phyloP scores from a whole-genome alignment of 2,113 vertebrate species.

The Talpa occidentalis region DNA sequence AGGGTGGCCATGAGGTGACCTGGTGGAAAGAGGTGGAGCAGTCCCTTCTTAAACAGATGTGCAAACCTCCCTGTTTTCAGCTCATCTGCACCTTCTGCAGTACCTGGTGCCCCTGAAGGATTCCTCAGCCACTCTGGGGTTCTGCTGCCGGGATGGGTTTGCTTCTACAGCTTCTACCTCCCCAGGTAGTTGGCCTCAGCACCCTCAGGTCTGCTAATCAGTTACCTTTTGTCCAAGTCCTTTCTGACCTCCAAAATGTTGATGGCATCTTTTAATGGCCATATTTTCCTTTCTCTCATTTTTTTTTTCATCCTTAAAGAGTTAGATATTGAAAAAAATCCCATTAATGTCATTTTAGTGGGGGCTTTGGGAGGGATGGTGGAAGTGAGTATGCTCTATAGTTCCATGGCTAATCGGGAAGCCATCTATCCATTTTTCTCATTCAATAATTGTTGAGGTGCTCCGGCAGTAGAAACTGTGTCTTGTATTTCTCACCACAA shows the following conservation, averaged over 20 bases:
- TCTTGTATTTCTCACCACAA: neutral
- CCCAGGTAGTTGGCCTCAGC: neutral
- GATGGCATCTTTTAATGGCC: constrained; percentile 27
- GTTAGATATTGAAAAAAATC: neutral
- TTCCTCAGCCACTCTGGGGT: neutral
- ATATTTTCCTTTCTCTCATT: neutral
- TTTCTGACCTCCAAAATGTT: constrained; percentile 48
- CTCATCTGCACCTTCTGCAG: neutral
- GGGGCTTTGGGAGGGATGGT: neutral
- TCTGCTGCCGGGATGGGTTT: neutral
- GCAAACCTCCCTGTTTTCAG: neutral
- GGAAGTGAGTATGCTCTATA: neutral
- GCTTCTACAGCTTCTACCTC: neutral
- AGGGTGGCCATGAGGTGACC: neutral
- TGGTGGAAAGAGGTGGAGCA: neutral
- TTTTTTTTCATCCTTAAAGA: neutral
- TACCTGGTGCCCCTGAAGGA: neutral
- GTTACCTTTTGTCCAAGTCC: constrained; percentile 28
- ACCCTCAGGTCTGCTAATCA: neutral
- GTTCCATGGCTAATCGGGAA: constrained; percentile 4
- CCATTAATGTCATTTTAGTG: constrained; percentile 15
- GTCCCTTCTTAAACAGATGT: neutral
- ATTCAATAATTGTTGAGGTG: constrained; percentile 17
- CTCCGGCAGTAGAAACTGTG: neutral
- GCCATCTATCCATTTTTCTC: neutral